These are phyloP conservation scores for Calephelis nemesis DNA, from an alignment of 1,140 invertebrate genomes.

Conservation along the genomic window DNA sequence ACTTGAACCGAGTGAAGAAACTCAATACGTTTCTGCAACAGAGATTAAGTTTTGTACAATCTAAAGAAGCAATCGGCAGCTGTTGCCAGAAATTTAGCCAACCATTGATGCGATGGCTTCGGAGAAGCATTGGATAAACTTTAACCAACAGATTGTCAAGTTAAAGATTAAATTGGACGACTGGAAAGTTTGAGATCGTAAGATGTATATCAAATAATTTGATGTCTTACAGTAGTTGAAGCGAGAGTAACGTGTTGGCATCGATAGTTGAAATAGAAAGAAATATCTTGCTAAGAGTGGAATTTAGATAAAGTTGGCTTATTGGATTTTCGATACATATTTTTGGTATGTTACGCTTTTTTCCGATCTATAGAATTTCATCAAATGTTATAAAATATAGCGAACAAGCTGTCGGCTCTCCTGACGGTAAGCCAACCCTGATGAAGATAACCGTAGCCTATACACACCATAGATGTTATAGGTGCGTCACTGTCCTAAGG, in stretches of 20 bases:
- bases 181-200: conserved; percentile 19
- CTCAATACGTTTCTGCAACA: conserved; percentile 66
- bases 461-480: too few relatives aligned
- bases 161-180: conserved; percentile 32
- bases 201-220: conserved; percentile 11
- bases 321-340: too few relatives aligned
- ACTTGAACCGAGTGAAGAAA: conserved; percentile 70
- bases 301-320: too few relatives aligned
- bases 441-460: too few relatives aligned
- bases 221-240: background rate
- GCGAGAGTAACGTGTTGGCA: background rate
- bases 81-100: conserved; percentile 61
- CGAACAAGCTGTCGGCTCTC: too few relatives aligned
- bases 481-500: too few relatives aligned
- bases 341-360: too few relatives aligned
- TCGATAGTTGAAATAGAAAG: background rate
- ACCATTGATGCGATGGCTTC: conserved; percentile 54
- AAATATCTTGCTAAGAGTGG: background rate
- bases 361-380: too few relatives aligned
- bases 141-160: conserved; percentile 38
- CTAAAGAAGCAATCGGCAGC: conserved; percentile 61
- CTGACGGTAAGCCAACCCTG: too few relatives aligned
- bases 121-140: conserved; percentile 46
- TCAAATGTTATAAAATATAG: too few relatives aligned
- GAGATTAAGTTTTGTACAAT: conserved; percentile 75